These are phyloP conservation scores for Malurus elegans DNA, from an alignment of 2,113 vertebrate genomes.

Conservation along the genomic window DNA sequence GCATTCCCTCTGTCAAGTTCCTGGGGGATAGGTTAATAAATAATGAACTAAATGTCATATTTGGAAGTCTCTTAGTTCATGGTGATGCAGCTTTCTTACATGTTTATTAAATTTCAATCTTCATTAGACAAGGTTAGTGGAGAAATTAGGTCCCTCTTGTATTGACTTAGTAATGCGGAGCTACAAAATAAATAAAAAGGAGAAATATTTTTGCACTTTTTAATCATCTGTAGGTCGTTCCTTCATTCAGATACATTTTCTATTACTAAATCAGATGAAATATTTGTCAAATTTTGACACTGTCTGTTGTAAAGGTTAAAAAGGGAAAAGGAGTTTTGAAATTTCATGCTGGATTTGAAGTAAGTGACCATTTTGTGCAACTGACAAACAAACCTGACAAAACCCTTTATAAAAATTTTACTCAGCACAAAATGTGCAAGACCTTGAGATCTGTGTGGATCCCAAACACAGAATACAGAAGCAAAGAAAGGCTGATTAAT, in stretches of 20 bases:
- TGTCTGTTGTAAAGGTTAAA: neutral
- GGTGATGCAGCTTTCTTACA: conserved; percentile 22
- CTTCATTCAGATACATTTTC: neutral
- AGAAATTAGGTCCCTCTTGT: conserved; percentile 50
- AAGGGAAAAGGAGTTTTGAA: neutral
- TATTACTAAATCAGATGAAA: neutral
- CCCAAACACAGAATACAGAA: neutral
- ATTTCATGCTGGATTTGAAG: neutral
- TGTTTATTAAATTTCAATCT: conserved; percentile 65
- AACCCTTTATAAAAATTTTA: neutral
- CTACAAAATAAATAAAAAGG: conserved; percentile 30
- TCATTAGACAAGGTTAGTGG: conserved; percentile 43
- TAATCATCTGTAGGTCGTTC: neutral
- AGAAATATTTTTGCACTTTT: neutral
- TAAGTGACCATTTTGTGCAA: neutral
- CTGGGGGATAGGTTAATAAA: conserved; percentile 59
- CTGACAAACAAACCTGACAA: neutral
- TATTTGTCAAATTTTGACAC: neutral
- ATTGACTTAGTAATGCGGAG: neutral
- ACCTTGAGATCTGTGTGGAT: neutral
- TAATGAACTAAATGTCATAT: conserved; percentile 66
- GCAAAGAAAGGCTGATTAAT: neutral
- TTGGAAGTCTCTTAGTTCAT: conserved; percentile 61
- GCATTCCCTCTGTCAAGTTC: conserved; percentile 42
- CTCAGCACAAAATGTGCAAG: neutral